Base-by-base conservation (phyloP, 2,113 vertebrate species). In the Regulus satrapa region DNA sequence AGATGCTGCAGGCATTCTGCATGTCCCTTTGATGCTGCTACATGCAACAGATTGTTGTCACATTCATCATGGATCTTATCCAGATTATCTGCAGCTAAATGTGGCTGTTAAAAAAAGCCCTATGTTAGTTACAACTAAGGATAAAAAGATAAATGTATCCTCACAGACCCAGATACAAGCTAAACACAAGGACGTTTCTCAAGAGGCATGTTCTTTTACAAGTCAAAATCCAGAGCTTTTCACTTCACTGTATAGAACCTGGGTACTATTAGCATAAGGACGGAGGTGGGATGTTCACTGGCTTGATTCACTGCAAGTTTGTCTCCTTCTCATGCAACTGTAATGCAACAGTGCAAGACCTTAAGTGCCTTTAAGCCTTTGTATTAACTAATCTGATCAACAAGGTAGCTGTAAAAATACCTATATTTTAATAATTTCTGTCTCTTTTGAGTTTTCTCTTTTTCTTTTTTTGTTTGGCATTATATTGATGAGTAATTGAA, bases 1-100 rank as follows among this genome's bases (percentile, higher is more conserved):
- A 99, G 99, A 88, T 99, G 99, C 95, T 99, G 99, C 92, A 99
- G 98, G 79, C 99, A 99, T 71, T 99, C 99, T 2, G 99, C 97
- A 26, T 99, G 99, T 20, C 99, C 99, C 95, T 99, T 98, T 12
- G 98, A 98, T 15, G 99, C 99, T 3, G 99, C 98, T 66, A 99
- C 82, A 74, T 99, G 99, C 75, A 99, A 98, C 62, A 99, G 98
- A 96, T 99, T 99, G 98, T 99, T 99, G 75, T 98, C 97, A 19
- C 97, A 98, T 72, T 99, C 98, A 36, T 99, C 99, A 17, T 98
- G 97, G 96, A 99, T 99, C 69, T 98, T 98, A 98, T 99, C 99
- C 96, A 99, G 98, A 96, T 99, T 99, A 95, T 99, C 99, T 1
- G 98, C 99, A 14, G 99, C 99, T 84, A 99, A 98, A 96, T 99